Conservation (phyloP, 2,888 invertebrate genomes). For the Crepidodera aurea region DNA sequence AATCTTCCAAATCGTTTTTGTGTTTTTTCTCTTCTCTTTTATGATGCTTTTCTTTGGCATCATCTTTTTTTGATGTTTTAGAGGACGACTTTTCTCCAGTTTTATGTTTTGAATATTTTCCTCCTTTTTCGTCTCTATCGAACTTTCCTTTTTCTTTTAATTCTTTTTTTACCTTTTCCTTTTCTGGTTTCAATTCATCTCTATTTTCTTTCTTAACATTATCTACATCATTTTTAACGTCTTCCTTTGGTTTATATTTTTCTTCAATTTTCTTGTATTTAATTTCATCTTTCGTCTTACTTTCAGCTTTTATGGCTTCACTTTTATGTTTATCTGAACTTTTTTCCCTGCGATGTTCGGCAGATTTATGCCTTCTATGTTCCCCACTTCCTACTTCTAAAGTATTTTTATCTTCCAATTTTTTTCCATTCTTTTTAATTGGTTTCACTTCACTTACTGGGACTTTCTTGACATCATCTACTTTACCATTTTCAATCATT, state of each 20-base stretch:
- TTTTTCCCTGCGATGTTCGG: slow-evolving; percentile 42
- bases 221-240: neutral
- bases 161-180: slow-evolving; percentile 19
- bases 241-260: slow-evolving; percentile 27
- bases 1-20: slow-evolving; percentile 21
- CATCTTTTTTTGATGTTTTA: slow-evolving; percentile 17
- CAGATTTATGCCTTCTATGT: slow-evolving; percentile 49
- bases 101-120: neutral
- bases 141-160: neutral
- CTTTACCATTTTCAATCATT: slow-evolving; percentile 58
- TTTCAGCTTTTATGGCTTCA: slow-evolving; percentile 22
- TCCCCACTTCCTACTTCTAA: slow-evolving; percentile 52
- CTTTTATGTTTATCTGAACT: slow-evolving; percentile 18
- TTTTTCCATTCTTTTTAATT: slow-evolving; percentile 55
- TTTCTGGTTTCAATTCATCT: slow-evolving; percentile 22
- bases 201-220: slow-evolving; percentile 20
- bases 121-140: neutral
- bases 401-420: slow-evolving; percentile 51
- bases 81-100: slow-evolving; percentile 1
- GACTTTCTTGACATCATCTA: slow-evolving; percentile 49
- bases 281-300: slow-evolving; percentile 12
- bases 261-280: slow-evolving; percentile 29
- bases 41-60: slow-evolving; percentile 31
- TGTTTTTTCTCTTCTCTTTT: slow-evolving; percentile 30
- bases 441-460: slow-evolving; percentile 53